A percentile compares a stretch with the other conserved stretches of the same genome.
Conservation (phyloP, 2,888 invertebrate genomes). For the Tortricodes alternella region DNA sequence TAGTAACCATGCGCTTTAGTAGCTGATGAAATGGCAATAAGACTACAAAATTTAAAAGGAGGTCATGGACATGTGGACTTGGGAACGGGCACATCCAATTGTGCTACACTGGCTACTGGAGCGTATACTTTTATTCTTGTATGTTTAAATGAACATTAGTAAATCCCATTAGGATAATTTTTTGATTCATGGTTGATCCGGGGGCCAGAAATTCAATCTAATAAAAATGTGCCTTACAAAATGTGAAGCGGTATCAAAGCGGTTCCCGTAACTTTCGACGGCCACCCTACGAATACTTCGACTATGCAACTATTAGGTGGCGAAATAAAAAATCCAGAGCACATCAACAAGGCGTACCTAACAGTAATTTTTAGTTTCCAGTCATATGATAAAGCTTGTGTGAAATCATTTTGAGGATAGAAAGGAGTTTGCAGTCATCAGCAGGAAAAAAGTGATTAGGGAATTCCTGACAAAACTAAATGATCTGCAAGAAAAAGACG, state of each 20-base stretch:
- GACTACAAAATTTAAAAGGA: conserved; percentile 34
- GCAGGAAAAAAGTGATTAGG: conserved; percentile 25
- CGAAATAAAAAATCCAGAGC: conserved; percentile 24
- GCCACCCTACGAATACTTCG: neutral
- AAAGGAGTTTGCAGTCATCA: conserved; percentile 7
- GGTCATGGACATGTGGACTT: conserved; percentile 35
- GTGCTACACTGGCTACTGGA: conserved; percentile 20
- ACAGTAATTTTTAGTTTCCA: neutral
- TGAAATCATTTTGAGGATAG: conserved; percentile 34
- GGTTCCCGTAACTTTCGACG: conserved; percentile 34
- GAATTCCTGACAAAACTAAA: conserved; percentile 25
- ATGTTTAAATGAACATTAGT: conserved; percentile 40
- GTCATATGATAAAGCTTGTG: conserved; percentile 26
- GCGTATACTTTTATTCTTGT: conserved; percentile 42
- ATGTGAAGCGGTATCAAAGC: conserved; percentile 38
- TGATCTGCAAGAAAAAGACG: conserved; percentile 31
- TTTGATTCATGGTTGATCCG: conserved; percentile 37
- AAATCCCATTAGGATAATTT: conserved; percentile 46
- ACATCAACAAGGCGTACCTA: conserved; percentile 33
- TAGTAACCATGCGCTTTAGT: conserved; percentile 38
- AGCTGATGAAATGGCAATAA: conserved; percentile 42
- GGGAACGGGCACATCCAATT: conserved; percentile 19
- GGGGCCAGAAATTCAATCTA: conserved; percentile 34
- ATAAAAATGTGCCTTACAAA: conserved; percentile 32
- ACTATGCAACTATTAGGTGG: conserved; percentile 34